Evolutionary conservation across 1,140 invertebrate species (phyloP), one percentile per base, ranked within the genome.

Genomic region (Galendromus occidentalis): DNA sequence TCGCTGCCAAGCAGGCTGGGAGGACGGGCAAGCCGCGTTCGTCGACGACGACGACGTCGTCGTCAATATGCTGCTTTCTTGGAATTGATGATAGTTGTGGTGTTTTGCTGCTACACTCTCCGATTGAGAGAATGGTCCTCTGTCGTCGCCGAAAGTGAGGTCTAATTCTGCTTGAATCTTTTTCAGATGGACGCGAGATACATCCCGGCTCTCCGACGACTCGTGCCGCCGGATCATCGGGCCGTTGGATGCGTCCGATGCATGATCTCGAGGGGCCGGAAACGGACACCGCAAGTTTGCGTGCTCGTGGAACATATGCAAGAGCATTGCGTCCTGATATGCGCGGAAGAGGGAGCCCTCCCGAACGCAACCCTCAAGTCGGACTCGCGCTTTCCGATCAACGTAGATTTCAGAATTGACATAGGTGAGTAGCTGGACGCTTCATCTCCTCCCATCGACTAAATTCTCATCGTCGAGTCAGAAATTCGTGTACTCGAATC

Each of bases 261-360:
- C 25, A 59, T 33, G 22, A 25, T 59, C 51, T 59, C 51, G 14
- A 17, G 51, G 20, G 51, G 51, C 25, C 51, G 51, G 14, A 59
- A 59, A 33, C 25, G 17, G 14, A 33, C 33, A 1, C 51, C 51
- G 2, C 14, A 33, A 22, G 51, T 59, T 1, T 59, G 51, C 51
- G 51, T 59, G 6, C 51, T 59, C 20, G 51, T 59, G 17, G 51
- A 59, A 33, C 51, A 59, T 59, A 25, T 59, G 14, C 25, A 59
- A 22, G 51, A 59, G 22, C 51, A 59, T 25, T 59, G 51, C 51
- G 14, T 59, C 5, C 51, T 59, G 17, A 33, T 59, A 1, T 59
- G 51, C 51, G 33, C 22, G 33, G 51, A 59, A 9, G 51, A 59
- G 9, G 51, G 25, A 25, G 51, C 25, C 2, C 51, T 33, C 17